Base-by-base conservation (phyloP, 2,888 invertebrate genomes). In the Nemurella pictetii region DNA sequence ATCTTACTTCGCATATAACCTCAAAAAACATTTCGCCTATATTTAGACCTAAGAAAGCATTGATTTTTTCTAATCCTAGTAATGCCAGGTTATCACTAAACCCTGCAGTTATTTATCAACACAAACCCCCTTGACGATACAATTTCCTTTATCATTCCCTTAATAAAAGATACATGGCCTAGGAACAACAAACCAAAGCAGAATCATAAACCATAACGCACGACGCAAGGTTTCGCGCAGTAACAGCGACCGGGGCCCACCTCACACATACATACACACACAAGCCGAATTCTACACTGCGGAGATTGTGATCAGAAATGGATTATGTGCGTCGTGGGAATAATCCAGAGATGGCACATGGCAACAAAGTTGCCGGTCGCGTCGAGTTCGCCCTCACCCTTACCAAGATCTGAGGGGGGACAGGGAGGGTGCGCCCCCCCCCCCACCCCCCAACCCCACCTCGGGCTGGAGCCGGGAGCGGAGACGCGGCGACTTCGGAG, bases 311-410 rank as follows among this genome's bases (percentile, higher is more conserved):
- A 85, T 85, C 85, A 85, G 85, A 85, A 85, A 85, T 85, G 85
- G 85, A 85, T 85, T 85, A 85, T 78, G 80, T 83, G 83, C 85
- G 78, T 83, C 77, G 83, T 80, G 85, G 83, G 85, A 85, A 78
- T 84, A 29, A 77, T 78, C 84, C 77, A 9, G 26, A 28, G 75
- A 75, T 75, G 75, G 27, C 75, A 75, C 75, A 75, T 75, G 75
- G 75, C 12, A 75, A 26, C 27, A 75, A 75, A 75, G 75, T 75
- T 75, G 2, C 26, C 25, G 2, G 4, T 75, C 55, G 12, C 35
- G 35, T 7, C 35, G 35, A 35, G 55, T 27, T n/a, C 28, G 9
- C 9, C 74, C 75, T 26, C n/a, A n/a, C 75, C 28, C 28, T 28
- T 9, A 9, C 2, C 35, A 12, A 35, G 32, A 30, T 81, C 27